phyloP scores from a whole-genome alignment of 2,888 invertebrate species.

The Cylloceria caligata region DNA sequence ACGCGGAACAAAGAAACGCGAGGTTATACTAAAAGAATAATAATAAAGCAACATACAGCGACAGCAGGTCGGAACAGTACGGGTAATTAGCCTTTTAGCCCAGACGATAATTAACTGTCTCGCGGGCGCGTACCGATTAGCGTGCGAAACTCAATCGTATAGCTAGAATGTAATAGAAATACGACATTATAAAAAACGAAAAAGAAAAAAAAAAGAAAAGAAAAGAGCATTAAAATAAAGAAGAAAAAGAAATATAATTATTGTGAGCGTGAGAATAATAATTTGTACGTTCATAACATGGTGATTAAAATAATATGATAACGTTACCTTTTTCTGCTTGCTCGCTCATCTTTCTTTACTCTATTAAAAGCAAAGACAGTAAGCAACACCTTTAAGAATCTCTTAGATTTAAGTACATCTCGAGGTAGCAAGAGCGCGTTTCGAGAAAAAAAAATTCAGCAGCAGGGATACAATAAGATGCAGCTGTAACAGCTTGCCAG shows the following conservation, averaged over 20 bases:
- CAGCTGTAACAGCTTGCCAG: conserved; percentile 16
- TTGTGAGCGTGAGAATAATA: conserved; percentile 6
- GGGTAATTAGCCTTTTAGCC: conserved; percentile 82
- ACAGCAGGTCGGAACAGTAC: conserved; percentile 83
- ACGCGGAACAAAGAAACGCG: conserved; percentile 31
- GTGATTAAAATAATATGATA: conserved; percentile 3
- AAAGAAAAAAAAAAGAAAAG: neutral
- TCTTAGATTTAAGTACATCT: conserved; percentile 32
- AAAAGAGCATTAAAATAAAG: neutral
- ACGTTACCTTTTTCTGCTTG: conserved; percentile 47
- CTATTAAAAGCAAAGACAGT: conserved; percentile 26
- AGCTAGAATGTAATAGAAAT: conserved; percentile 57
- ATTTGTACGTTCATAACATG: conserved; percentile 38
- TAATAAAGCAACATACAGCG: conserved; percentile 69
- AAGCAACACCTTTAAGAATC: conserved; percentile 32
- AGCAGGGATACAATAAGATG: conserved; percentile 23
- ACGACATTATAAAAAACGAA: conserved; percentile 31
- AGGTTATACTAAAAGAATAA: conserved; percentile 61
- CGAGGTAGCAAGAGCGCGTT: conserved; percentile 26
- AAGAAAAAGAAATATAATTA: conserved; percentile 17
- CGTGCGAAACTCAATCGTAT: conserved; percentile 67
- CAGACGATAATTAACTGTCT: conserved; percentile 79
- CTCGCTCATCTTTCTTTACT: conserved; percentile 48
- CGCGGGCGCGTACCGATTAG: conserved; percentile 73
- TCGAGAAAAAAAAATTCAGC: conserved; percentile 25